These are phyloP conservation scores for Hipposideros armiger DNA, from an alignment of 2,113 vertebrate genomes.

Conservation along the genomic window DNA sequence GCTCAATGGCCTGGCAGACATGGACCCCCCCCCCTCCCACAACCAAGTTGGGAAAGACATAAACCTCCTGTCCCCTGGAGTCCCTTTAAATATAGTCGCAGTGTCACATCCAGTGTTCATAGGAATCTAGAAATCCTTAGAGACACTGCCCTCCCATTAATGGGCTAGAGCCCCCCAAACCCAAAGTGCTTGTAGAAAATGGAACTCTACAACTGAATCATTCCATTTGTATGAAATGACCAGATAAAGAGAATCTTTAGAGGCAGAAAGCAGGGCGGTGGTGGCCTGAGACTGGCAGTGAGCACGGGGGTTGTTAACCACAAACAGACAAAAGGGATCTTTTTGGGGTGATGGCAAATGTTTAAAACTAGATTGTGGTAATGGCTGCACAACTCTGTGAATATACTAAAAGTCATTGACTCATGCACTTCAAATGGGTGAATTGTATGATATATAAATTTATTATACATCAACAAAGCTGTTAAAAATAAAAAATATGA, in stretches of 20 bases:
- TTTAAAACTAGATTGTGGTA: neutral
- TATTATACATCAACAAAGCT: neutral
- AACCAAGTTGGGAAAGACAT: neutral
- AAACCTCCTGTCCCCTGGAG: neutral
- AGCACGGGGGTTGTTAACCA: neutral
- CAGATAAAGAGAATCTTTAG: neutral
- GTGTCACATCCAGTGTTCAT: neutral
- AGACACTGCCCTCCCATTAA: neutral
- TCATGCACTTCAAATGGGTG: neutral
- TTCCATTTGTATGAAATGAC: neutral
- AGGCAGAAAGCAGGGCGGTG: neutral
- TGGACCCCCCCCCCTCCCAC: no score
- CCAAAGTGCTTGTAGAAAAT: neutral
- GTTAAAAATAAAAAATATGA: slow-evolving; percentile 10
- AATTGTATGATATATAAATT: neutral
- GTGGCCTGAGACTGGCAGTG: neutral
- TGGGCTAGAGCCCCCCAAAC: neutral
- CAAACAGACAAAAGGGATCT: neutral
- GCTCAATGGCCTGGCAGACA: neutral
- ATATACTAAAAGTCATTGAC: neutral
- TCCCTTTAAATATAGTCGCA: neutral
- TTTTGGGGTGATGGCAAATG: neutral
- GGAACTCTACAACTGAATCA: neutral
- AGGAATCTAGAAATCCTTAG: neutral
- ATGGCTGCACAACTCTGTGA: neutral